Conservation (phyloP, 2,888 invertebrate species). For the Morpho helenor region DNA sequence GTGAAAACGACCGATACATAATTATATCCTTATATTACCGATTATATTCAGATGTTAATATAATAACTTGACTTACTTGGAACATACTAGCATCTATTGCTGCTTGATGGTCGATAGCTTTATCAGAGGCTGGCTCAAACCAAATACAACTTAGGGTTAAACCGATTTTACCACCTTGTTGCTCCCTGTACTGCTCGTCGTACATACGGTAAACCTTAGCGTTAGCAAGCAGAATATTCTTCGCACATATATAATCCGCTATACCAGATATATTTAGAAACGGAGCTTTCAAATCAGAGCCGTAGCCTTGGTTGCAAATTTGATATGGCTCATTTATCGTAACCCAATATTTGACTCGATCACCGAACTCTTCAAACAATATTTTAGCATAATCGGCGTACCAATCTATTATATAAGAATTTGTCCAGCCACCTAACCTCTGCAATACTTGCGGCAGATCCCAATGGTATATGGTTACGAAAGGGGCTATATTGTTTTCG, state of each 20-base stretch:
- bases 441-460: constrained; percentile 76
- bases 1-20: too few relatives aligned
- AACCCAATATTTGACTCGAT: constrained; percentile 78
- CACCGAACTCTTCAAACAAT: constrained; percentile 64
- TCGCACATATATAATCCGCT: constrained; percentile 74
- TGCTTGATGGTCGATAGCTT: constrained; percentile 66
- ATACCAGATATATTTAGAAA: constrained; percentile 56
- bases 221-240: constrained; percentile 78
- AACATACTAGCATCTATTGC: constrained; percentile 74
- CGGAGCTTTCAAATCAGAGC: constrained; percentile 50
- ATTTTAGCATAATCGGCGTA: constrained; percentile 71
- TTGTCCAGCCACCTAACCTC: constrained; percentile 77
- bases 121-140: constrained; percentile 70
- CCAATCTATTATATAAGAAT: constrained; percentile 62
- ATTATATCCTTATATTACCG: too few relatives aligned
- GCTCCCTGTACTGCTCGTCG: constrained; percentile 48
- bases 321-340: constrained; percentile 80
- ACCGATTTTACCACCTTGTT: constrained; percentile 50
- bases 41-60: too few relatives aligned
- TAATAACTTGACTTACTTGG: constrained; percentile 56
- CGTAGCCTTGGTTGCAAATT: constrained; percentile 65
- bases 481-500: constrained; percentile 65
- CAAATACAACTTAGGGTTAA: constrained; percentile 60
- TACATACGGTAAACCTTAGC: constrained; percentile 68
- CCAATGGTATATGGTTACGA: constrained; percentile 78